These are phyloP conservation scores for Cyrtodaria siliqua DNA, from an alignment of 2,888 invertebrate genomes.

Conservation along the genomic window DNA sequence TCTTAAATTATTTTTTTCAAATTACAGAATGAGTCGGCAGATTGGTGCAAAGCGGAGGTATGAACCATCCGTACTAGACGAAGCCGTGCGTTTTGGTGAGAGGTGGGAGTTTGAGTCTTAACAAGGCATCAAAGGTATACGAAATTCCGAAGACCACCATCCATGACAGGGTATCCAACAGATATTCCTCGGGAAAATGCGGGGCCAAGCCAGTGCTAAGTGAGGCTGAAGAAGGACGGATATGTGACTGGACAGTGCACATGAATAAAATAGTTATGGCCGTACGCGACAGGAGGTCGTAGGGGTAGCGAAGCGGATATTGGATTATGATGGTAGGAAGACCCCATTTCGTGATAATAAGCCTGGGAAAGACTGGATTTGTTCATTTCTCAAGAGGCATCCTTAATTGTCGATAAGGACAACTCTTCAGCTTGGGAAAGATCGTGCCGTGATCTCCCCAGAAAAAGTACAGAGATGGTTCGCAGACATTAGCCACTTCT, in stretches of 20 bases:
- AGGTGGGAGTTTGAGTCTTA: background rate
- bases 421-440: constrained; percentile 32
- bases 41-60: background rate
- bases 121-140: background rate
- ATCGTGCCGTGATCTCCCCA: too few species aligned
- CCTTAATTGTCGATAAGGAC: constrained; percentile 3
- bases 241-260: constrained; percentile 28
- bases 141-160: background rate
- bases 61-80: background rate
- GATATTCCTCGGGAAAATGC: background rate
- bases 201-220: constrained; percentile 11
- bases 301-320: constrained; percentile 7
- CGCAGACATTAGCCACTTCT: background rate
- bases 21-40: background rate
- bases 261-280: constrained; percentile 39
- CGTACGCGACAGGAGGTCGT: constrained; percentile 18
- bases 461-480: constrained; percentile 29
- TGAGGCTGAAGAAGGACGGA: constrained; percentile 18
- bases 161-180: background rate
- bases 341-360: constrained; percentile 33
- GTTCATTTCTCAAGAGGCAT: constrained; percentile 21
- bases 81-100: background rate
- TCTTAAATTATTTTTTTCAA: too few species aligned
- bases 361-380: constrained; percentile 34
- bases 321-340: constrained; percentile 31